Evolutionary conservation across 2,888 invertebrate genomes (phyloP).

Genomic region (Eupithecia abbreviata): DNA sequence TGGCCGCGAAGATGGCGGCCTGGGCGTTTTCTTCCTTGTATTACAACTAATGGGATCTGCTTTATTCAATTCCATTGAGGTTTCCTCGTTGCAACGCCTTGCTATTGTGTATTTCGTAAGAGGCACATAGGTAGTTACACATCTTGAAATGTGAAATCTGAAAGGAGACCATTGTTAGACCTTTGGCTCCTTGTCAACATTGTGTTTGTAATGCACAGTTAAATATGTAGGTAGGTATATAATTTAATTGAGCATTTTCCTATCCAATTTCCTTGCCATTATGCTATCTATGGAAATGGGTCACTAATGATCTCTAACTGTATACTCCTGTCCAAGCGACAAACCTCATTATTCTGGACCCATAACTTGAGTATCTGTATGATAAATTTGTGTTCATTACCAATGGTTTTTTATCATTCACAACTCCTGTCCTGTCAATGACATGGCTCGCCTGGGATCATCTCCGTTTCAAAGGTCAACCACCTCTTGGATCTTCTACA

Average conservation of each 20-base stretch:
- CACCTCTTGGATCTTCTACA: neutral
- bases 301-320: neutral
- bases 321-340: neutral
- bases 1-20: constrained; percentile 72
- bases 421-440: neutral
- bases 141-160: constrained; percentile 34
- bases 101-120: constrained; percentile 29
- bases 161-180: constrained; percentile 46
- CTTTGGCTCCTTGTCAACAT: constrained; percentile 26
- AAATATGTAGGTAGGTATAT: neutral
- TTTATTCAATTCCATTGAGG: constrained; percentile 27
- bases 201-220: neutral
- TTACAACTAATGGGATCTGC: constrained; percentile 28
- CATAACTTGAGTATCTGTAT: neutral
- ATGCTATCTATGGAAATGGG: neutral
- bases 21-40: constrained; percentile 60
- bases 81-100: constrained; percentile 17
- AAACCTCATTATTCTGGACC: neutral
- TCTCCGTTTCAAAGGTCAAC: neutral
- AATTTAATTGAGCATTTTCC: neutral
- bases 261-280: neutral
- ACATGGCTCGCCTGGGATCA: neutral
- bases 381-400: neutral
- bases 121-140: constrained; percentile 32
- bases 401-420: neutral